Base-by-base conservation (phyloP, 2,113 vertebrate species). In the Dromas ardeola region DNA sequence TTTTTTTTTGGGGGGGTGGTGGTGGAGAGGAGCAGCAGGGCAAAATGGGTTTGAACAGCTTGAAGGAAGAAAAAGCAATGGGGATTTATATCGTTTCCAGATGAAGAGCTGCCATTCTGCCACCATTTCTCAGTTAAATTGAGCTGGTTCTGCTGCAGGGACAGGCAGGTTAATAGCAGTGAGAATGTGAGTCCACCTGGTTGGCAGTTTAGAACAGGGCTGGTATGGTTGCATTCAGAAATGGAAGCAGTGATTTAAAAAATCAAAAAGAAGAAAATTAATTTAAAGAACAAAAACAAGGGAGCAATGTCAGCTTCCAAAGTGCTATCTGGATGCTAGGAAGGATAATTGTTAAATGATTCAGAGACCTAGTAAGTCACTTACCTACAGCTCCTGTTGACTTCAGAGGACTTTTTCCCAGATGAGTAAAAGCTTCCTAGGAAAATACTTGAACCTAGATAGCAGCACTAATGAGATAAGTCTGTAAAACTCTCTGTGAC, bases 191-290 rank as follows among this genome's bases (percentile, higher is more conserved):
- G 13, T 13, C 34, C 25, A 78, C 5, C 30, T 58, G 17, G 10
- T 65, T 23, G 84, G n/a, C 65, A 53, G 25, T 36, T 78, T 45
- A 83, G 55, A 69, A 86, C 2, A 55, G 27, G 38, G 20, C 10
- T 81, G n/a, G 8, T 53, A 38, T 1, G 4, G 27, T 14, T 0
- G 0, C 13, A 43, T 7, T 49, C 6, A 15, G 47, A 73, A 55
- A n/a, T 14, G 15, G 26, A 62, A 84, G 43, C 22, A 26, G 26
- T 12, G 56, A 42, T 38, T 38, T 40, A 36, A 65, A 49, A 67
- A 40, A 27, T 14, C 9, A 67, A 40, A 43, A 50, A 36, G 22
- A 79, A 63, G 13, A 77, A 65, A 80, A 78, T 34, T 27, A 67
- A 42, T 7, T 73, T 40, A 23, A 63, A 70, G 23, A 70, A 56